These are phyloP conservation scores for Barypeithes pellucidus DNA, from an alignment of 2,888 invertebrate species.

Conservation along the genomic window DNA sequence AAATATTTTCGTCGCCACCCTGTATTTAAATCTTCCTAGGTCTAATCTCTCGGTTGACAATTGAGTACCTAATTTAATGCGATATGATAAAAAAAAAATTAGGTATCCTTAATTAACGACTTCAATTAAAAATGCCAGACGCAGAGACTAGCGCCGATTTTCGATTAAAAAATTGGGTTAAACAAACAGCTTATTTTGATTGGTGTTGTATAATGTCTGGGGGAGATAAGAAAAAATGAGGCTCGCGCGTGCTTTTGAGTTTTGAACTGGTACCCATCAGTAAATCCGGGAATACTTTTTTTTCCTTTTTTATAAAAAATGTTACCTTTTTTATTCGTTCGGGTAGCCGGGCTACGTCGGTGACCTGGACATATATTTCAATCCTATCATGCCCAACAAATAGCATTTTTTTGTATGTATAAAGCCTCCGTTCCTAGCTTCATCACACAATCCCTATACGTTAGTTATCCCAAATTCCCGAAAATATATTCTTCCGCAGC, in stretches of 20 bases:
- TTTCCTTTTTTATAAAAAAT: too few relatives aligned
- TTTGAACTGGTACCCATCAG: background rate
- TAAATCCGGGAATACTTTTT: too few relatives aligned
- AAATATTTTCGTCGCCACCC: background rate
- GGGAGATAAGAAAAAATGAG: background rate
- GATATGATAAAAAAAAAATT: too few relatives aligned
- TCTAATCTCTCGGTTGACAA: too few relatives aligned
- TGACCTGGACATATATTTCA: background rate
- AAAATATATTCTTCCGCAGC: background rate
- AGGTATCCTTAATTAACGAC: background rate
- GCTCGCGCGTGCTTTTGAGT: background rate
- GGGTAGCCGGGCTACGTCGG: too few relatives aligned
- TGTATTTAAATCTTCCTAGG: background rate
- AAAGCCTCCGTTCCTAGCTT: background rate
- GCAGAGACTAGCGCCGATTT: background rate
- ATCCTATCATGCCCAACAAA: background rate
- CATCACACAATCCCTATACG: background rate
- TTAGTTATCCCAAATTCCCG: background rate
- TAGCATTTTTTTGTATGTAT: background rate
- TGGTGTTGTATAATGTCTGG: constrained; percentile 2
- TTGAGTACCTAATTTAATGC: too few relatives aligned
- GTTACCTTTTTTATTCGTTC: too few relatives aligned
- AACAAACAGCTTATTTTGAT: constrained; percentile 1
- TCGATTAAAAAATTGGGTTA: constrained; percentile 10
- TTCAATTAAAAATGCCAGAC: constrained; percentile 1